phyloP scores from a whole-genome alignment of 1,140 invertebrate species.

The Drosophila azteca region DNA sequence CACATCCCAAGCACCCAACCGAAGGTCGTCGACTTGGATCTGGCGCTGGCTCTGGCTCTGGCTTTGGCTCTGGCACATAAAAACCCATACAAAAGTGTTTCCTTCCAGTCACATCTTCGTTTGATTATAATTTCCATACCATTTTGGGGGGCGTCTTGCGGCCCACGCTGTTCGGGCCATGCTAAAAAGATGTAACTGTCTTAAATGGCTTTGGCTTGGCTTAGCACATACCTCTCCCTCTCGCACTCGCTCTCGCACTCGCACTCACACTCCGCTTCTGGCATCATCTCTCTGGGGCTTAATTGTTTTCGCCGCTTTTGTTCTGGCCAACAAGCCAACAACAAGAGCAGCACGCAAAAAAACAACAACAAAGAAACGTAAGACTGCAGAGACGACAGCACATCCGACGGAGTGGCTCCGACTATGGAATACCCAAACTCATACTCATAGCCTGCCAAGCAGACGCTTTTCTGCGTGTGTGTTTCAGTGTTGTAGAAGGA shows the following conservation, averaged over 20 bases:
- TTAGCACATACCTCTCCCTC: too few species aligned
- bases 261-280: too few species aligned
- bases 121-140: constrained; percentile 17
- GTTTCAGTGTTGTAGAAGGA: too few species aligned
- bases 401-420: too few species aligned
- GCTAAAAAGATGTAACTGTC: constrained; percentile 29
- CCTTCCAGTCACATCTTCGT: constrained; percentile 22
- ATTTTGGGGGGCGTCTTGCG: constrained; percentile 1
- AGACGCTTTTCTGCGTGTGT: too few species aligned
- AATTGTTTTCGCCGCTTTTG: constrained; percentile 19
- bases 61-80: constrained; percentile 3
- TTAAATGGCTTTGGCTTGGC: constrained; percentile 4
- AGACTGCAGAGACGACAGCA: too few species aligned
- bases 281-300: background rate
- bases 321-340: constrained; percentile 20
- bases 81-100: constrained; percentile 3
- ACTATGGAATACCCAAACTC: too few species aligned
- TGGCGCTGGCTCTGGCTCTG: too few species aligned
- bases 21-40: constrained; percentile 12
- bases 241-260: too few species aligned
- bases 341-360: constrained; percentile 1
- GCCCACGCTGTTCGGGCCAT: constrained; percentile 14
- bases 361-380: background rate
- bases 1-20: background rate
- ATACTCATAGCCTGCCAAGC: too few species aligned